Percentiles rank a stretch among this genome's conserved stretches.
phyloP scores from a whole-genome alignment of 2,888 invertebrate species.

The Leptinotarsa juncta region DNA sequence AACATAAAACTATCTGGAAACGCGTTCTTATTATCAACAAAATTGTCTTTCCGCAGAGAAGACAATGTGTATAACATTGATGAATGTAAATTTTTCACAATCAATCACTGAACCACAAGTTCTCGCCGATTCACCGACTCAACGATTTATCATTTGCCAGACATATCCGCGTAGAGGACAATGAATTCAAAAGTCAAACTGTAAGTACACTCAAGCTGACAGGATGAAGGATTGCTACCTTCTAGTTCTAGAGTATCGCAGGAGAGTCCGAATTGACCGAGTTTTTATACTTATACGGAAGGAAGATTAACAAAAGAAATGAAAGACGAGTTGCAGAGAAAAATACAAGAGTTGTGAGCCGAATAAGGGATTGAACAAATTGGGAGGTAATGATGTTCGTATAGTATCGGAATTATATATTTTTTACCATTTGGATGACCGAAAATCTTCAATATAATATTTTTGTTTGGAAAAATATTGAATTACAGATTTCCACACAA shows the following conservation, averaged over 20 bases:
- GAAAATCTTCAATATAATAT: too few relatives aligned
- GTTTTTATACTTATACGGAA: not conserved
- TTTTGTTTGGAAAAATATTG: too few relatives aligned
- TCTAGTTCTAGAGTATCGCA: not conserved
- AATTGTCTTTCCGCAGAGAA: too few relatives aligned
- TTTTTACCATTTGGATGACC: too few relatives aligned
- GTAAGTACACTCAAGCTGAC: not conserved
- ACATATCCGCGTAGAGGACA: not conserved
- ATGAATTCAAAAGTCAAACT: not conserved
- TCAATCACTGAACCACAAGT: not conserved
- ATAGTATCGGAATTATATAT: too few relatives aligned
- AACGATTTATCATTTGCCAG: not conserved
- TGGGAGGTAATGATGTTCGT: too few relatives aligned
- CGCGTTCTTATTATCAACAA: too few relatives aligned
- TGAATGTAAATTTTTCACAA: too few relatives aligned
- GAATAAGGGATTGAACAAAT: not conserved
- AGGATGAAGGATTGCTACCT: constrained; percentile 2
- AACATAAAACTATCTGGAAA: too few relatives aligned
- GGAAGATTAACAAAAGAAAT: not conserved
- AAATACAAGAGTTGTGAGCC: not conserved
- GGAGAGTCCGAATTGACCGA: not conserved
- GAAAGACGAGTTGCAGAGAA: not conserved
- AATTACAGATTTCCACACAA: too few relatives aligned
- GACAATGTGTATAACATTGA: too few relatives aligned
- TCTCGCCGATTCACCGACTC: not conserved